These are phyloP conservation scores for Drosophila persimilis DNA, from an alignment of 1,140 invertebrate genomes.

Conservation along the genomic window DNA sequence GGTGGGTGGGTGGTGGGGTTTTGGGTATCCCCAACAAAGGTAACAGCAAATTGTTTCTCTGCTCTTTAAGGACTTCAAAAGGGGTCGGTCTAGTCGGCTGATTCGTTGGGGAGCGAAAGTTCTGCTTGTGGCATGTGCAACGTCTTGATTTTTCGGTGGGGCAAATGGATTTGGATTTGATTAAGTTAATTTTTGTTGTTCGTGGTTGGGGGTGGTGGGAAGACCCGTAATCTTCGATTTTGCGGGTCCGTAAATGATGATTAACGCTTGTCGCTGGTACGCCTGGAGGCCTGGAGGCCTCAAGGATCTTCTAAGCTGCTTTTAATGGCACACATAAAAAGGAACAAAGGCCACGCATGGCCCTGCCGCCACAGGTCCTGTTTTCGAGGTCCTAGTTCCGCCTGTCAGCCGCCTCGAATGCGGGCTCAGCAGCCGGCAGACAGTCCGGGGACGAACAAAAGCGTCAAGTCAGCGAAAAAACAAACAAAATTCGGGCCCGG, in stretches of 20 bases:
- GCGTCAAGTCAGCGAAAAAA: conserved; percentile 63
- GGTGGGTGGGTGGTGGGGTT: background rate
- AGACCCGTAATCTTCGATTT: conserved; percentile 44
- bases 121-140: conserved; percentile 47
- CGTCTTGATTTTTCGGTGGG: conserved; percentile 65
- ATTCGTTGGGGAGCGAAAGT: conserved; percentile 16
- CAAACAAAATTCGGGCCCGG: no score
- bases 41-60: conserved; percentile 66
- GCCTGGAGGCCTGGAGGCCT: background rate
- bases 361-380: conserved; percentile 32
- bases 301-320: conserved; percentile 65
- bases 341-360: conserved; percentile 20
- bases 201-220: no score
- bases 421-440: conserved; percentile 4
- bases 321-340: conserved; percentile 65
- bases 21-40: conserved; percentile 42
- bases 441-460: conserved; percentile 43
- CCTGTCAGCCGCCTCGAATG: conserved; percentile 13
- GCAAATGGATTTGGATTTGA: conserved; percentile 55
- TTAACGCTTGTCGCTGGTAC: conserved; percentile 51
- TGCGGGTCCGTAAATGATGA: conserved; percentile 68
- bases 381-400: conserved; percentile 32
- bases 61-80: conserved; percentile 58
- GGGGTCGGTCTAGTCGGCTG: background rate
- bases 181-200: conserved; percentile 73